Evolutionary conservation across 2,113 vertebrate species (phyloP).

Genomic region (Oryctolagus cuniculus): mOryCun1.1 NC_091434.1:31514001-31514500

Average conservation of each 20-base stretch:
- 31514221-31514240: not conserved
- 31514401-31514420: not conserved
- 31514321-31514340: conserved; percentile 2
- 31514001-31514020: no score
- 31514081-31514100: no score
- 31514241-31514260: conserved; percentile 23
- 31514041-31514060: no score
- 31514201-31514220: conserved; percentile 8
- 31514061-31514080: no score
- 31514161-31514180: not conserved
- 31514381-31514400: not conserved
- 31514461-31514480: not conserved
- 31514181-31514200: conserved; percentile 46
- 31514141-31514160: no score
- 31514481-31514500: not conserved
- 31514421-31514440: not conserved
- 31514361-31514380: not conserved
- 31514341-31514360: not conserved
- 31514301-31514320: not conserved
- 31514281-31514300: not conserved
- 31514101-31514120: no score
- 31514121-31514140: no score
- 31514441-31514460: not conserved
- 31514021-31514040: no score
- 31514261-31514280: not conserved